Evolutionary conservation across 2,113 vertebrate species (phyloP), one percentile per base, ranked within the genome.

Genomic region (Charadrius vociferus): DNA sequence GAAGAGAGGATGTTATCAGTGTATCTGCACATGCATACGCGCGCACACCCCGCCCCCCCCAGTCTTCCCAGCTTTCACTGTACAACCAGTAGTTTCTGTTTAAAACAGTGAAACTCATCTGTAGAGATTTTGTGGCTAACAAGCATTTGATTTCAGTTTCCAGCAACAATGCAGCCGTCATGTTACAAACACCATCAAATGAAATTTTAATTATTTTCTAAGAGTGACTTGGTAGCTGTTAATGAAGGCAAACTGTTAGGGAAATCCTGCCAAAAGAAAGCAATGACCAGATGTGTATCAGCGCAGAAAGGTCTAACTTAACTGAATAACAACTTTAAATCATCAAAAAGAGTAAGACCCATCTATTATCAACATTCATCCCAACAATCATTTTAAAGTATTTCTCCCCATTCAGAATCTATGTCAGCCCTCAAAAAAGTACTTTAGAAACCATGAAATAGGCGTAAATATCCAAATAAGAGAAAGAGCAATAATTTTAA

Each of bases 121-220:
- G 55, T 47, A 78, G 84, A 95, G 41, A 30, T 88, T 68, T 6
- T 83, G 86, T 1, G 16, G 63, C 74, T 93, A 87, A 85, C n/a
- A 85, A 88, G n/a, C 71, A 88, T 85, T 93, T 88, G 81, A 95
- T 96, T 96, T 97, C 67, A 86, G 58, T 96, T 95, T 82, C 56
- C 67, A 68, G 67, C 50, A 90, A 91, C 67, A 87, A 82, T 75
- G 61, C 24, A 30, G 37, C n/a, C 81, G 83, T 73, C 27, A 0
- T 88, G 93, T 82, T 93, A 88, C 32, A 94, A 94, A 94, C 34
- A 75, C 4, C n/a, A 82, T 59, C 62, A 91, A 90, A 93, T 53
- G 29, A 83, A 82, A 68, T 84, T 65, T 89, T 70, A 91, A 84
- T 95, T 94, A 90, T 81, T 96, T 95, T 74, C 75, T 78, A 82